Evolutionary conservation across 2,113 vertebrate genomes (phyloP).

Genomic region (Psammodynastes pulverulentus): DNA sequence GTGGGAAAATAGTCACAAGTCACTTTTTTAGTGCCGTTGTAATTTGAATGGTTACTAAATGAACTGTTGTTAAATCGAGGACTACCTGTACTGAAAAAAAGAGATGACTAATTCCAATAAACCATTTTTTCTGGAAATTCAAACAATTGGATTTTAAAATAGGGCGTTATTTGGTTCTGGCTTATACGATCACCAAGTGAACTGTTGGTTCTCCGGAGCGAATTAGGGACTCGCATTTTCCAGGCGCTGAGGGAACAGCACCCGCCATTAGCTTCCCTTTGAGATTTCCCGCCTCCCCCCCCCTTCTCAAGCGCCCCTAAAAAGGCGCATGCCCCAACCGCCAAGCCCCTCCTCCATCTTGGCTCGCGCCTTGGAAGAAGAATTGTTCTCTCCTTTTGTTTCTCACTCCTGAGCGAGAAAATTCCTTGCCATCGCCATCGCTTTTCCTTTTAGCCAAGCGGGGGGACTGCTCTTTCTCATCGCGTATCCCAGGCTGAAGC

Average conservation of each 20-base stretch:
- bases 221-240: neutral
- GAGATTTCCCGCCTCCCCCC: neutral
- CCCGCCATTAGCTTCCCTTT: neutral
- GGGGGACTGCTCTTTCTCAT: neutral
- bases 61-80: too few relatives aligned
- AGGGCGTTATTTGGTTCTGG: slow-evolving; percentile 29
- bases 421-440: neutral
- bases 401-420: neutral
- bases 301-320: too few relatives aligned
- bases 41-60: neutral
- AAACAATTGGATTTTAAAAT: slow-evolving; percentile 29
- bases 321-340: neutral
- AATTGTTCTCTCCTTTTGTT: neutral
- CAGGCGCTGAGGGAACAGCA: neutral
- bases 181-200: slow-evolving; percentile 9
- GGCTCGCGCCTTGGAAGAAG: neutral
- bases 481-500: neutral
- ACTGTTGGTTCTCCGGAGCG: neutral
- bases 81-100: neutral
- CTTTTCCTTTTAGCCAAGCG: neutral
- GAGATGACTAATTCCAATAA: slow-evolving; percentile 4
- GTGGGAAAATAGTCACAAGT: neutral
- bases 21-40: neutral
- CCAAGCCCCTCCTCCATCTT: neutral
- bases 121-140: slow-evolving; percentile 34